Evolutionary conservation across 2,888 invertebrate species (phyloP).

Genomic region (Caenorhabditis japonica): DNA sequence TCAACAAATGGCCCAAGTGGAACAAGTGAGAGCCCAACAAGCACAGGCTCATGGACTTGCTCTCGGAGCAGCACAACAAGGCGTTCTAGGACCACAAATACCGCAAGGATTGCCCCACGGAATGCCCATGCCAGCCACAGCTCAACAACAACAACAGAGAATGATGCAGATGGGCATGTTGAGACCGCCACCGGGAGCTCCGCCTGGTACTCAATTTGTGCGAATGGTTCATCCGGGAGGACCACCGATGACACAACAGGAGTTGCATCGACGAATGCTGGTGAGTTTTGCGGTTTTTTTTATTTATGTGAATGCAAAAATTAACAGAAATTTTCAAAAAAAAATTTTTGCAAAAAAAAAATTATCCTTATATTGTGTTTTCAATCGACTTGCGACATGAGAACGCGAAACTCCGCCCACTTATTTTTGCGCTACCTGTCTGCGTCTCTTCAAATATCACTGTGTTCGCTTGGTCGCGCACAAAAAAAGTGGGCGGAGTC

Average conservation of each 20-base stretch:
- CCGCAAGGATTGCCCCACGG: constrained; percentile 7
- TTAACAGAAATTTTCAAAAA: too few relatives aligned
- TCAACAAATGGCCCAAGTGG: constrained; percentile 9
- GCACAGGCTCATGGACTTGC: constrained; percentile 11
- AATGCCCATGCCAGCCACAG: neutral
- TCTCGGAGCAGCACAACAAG: neutral
- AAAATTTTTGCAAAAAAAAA: too few relatives aligned
- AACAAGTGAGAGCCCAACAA: neutral
- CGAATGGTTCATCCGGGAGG: neutral
- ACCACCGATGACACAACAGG: constrained; percentile 11
- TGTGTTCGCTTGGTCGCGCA: too few relatives aligned
- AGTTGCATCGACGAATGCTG: constrained; percentile 17
- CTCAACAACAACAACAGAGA: constrained; percentile 16
- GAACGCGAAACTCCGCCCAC: too few relatives aligned
- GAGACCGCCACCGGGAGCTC: neutral
- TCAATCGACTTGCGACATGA: too few relatives aligned
- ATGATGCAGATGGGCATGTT: constrained; percentile 27
- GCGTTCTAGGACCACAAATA: neutral
- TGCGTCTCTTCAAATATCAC: too few relatives aligned
- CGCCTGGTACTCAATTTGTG: neutral
- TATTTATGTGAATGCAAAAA: too few relatives aligned
- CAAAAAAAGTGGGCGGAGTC: too few relatives aligned
- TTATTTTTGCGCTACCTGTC: too few relatives aligned
- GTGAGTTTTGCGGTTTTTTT: neutral
- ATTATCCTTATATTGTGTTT: too few relatives aligned